These are phyloP conservation scores for Guaruba guarouba DNA, from an alignment of 2,113 vertebrate genomes.

Conservation along the genomic window DNA sequence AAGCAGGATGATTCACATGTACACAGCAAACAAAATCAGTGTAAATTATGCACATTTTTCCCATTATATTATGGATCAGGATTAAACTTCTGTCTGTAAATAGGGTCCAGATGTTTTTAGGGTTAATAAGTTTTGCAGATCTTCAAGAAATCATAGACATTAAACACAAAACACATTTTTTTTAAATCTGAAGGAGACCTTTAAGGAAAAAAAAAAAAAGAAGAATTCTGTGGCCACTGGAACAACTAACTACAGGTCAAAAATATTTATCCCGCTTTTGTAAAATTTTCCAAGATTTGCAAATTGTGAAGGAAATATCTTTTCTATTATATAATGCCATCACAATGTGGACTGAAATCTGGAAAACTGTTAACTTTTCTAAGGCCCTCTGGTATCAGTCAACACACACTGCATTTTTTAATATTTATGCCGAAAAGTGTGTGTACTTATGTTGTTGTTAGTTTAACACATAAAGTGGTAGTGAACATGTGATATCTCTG, in stretches of 20 bases:
- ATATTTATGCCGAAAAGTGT: rapidly evolving
- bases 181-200: not conserved
- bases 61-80: not conserved
- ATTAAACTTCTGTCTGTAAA: not conserved
- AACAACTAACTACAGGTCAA: not conserved
- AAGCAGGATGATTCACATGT: not conserved
- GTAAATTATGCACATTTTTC: not conserved
- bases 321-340: not conserved
- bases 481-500: not conserved
- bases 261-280: rapidly evolving
- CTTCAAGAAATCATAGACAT: not conserved
- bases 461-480: not conserved
- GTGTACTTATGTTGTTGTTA: not conserved
- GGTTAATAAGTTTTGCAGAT: not conserved
- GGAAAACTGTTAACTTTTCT: not conserved
- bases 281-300: not conserved
- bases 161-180: not conserved
- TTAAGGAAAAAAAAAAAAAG: not conserved
- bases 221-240: not conserved
- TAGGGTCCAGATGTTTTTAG: not conserved
- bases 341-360: not conserved
- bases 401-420: not conserved
- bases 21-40: not conserved
- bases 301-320: not conserved
- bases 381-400: not conserved